A percentile compares a stretch with the other conserved stretches of the same genome.
Evolutionary conservation across 1,140 invertebrate species (phyloP).

Genomic region (Drosophila funebris): DNA sequence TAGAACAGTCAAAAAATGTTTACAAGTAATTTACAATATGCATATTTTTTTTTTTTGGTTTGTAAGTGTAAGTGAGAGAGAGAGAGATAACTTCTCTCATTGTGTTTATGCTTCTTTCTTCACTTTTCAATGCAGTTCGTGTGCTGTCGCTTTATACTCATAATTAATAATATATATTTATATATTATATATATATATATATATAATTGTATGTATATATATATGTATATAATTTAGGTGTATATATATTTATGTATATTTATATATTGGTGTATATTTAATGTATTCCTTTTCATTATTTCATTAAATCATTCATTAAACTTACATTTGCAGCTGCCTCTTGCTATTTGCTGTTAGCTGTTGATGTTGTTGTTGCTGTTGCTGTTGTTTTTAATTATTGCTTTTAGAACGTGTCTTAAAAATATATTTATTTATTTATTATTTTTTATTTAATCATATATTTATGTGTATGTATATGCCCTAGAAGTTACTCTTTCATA

Average conservation of each 20-base stretch:
- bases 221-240: slow-evolving; percentile 54
- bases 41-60: slow-evolving; percentile 43
- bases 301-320: slow-evolving; percentile 34
- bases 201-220: no score
- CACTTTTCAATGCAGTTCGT: slow-evolving; percentile 19
- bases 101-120: background rate
- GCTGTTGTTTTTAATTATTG: slow-evolving; percentile 79
- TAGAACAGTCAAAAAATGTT: slow-evolving; percentile 51
- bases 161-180: slow-evolving; percentile 25
- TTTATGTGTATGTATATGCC: slow-evolving; percentile 51
- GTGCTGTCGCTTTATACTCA: slow-evolving; percentile 1
- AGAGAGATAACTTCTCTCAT: background rate
- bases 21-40: slow-evolving; percentile 50
- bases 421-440: slow-evolving; percentile 78
- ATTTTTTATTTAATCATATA: no score
- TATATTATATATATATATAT: slow-evolving; percentile 37
- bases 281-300: slow-evolving; percentile 58
- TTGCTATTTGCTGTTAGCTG: slow-evolving; percentile 63
- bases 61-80: slow-evolving; percentile 8
- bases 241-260: slow-evolving; percentile 70
- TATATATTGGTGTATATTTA: slow-evolving; percentile 81
- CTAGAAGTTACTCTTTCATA: slow-evolving; percentile 35
- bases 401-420: slow-evolving; percentile 82
- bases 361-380: slow-evolving; percentile 31
- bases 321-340: slow-evolving; percentile 18